Base-by-base conservation (phyloP, 1,140 invertebrate genomes). In the Thereuonema tuberculata region DNA sequence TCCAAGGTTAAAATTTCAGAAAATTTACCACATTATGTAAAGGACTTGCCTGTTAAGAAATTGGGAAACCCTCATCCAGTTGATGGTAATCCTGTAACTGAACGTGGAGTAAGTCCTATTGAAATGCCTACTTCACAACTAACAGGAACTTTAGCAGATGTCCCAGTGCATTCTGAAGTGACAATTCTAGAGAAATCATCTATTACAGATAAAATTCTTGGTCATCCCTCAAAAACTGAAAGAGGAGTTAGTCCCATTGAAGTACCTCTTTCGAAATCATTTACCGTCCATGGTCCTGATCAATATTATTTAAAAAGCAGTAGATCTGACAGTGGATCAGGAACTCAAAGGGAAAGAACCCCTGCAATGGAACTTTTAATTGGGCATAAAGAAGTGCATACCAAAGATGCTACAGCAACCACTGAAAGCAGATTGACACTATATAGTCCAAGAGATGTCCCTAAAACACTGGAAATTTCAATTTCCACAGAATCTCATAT, bases 401-500 rank as follows among this genome's bases (percentile, higher is more conserved):
- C 75, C 1, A 70, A 69, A 59, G 77, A 78, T 62, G 72, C 75
- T 2, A 73, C 71, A 24, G 76, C 76, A 1, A 73, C 71, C 5
- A 72, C 76, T 21, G 76, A 77, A 69, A 77, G 75, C 66, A 66
- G 72, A 24, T 65, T 77, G 12, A 77, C 74, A 17, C 62, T 77
- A 3, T 77, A 76, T 61, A 70, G 74, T 31, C 68, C 71, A 2
- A 68, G 70, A 55, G 73, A 77, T 64, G 48, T 31, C n/a, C 49
- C 61, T n/a, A 23, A 60, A 27, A 56, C 21, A 20, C 70, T 77
- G 20, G 74, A 78, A 69, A 78, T 77, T 57, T 76, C 75, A 3
- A 77, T 77, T 55, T 71, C 71, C 53, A 76, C 76, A 20, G 72
- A 78, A 66, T 77, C 76, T 17, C 74, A 76, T 57, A 78, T 78